These are phyloP conservation scores for Anadara kagoshimensis DNA, from an alignment of 1,140 invertebrate species.

Conservation along the genomic window DNA sequence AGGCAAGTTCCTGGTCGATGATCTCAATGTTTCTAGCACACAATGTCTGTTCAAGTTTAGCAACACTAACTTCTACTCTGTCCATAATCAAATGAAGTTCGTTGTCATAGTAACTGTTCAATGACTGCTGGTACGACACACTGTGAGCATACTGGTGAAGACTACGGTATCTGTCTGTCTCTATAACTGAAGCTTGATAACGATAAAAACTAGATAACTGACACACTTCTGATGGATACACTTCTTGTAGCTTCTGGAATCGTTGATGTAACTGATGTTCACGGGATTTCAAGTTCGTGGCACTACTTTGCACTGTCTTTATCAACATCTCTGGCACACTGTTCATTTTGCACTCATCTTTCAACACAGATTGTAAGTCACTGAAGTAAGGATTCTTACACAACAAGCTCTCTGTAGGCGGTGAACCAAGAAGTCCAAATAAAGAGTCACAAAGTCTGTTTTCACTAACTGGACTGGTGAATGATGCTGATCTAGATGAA, in stretches of 20 bases:
- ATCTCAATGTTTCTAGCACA: neutral
- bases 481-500: neutral
- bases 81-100: constrained; percentile 25
- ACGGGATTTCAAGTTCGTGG: neutral
- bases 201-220: constrained; percentile 25
- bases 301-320: neutral
- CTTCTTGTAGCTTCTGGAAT: neutral
- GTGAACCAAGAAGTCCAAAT: constrained; percentile 9
- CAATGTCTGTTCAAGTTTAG: constrained; percentile 8
- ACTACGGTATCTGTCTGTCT: constrained; percentile 14
- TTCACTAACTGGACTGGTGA: constrained; percentile 6
- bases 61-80: constrained; percentile 20
- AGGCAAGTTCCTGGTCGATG: no score
- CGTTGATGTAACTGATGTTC: constrained; percentile 13
- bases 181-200: constrained; percentile 21
- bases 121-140: neutral
- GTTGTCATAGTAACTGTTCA: constrained; percentile 35
- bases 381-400: neutral
- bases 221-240: constrained; percentile 9
- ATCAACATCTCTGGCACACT: neutral
- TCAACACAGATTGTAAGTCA: constrained; percentile 14
- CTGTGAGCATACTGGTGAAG: constrained; percentile 10
- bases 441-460: constrained; percentile 11
- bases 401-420: neutral
- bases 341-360: constrained; percentile 3